Base-by-base conservation (phyloP, 2,113 vertebrate species). In the Platysteira castanea region DNA sequence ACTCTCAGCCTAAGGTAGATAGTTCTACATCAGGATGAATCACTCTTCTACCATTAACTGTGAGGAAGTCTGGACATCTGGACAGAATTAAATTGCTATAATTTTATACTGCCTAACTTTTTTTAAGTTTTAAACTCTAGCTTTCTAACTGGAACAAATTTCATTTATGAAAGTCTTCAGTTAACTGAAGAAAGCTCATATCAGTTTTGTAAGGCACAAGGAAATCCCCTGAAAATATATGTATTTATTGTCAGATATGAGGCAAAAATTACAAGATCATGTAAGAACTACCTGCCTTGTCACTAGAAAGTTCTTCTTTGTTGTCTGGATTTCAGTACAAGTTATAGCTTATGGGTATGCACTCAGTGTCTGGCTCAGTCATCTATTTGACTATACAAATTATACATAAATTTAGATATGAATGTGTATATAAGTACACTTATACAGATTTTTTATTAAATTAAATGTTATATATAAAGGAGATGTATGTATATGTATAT, bases 341-440 rank as follows among this genome's bases (percentile, higher is more conserved):
- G 11, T 63, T 84, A n/a, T 15, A 86, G 13, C 27, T 71, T 19
- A 30, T 63, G n/a, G 28, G 4, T 50, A 20, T 64, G 13, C 2
- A 0, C 26, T 74, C 20, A 33, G 1, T 57, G 31, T 59, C 39
- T 78, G 47, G 17, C 56, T 87, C 24, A 70, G 35, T 46, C 5
- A 74, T 70, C 8, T 54, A 4, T 67, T 81, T 0, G 0, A 26
- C 21, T 16, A 1, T 50, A 61, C 7, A 61, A 11, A 53, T 86
- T 71, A n/a, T 70, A 53, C 4, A 15, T 28, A 6, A 37, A 20
- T 80, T 60, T 71, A 60, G 35, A 68, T 60, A 76, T 44, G 2
- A 27, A 60, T 60, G 46, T 35, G 5, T 54, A 18, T 67, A 10
- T 44, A 37, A 31, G 9, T 46, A 15, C 7, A 53, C 68, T 90